These are phyloP conservation scores for Lanius collurio DNA, from an alignment of 2,113 vertebrate genomes.

Conservation along the genomic window DNA sequence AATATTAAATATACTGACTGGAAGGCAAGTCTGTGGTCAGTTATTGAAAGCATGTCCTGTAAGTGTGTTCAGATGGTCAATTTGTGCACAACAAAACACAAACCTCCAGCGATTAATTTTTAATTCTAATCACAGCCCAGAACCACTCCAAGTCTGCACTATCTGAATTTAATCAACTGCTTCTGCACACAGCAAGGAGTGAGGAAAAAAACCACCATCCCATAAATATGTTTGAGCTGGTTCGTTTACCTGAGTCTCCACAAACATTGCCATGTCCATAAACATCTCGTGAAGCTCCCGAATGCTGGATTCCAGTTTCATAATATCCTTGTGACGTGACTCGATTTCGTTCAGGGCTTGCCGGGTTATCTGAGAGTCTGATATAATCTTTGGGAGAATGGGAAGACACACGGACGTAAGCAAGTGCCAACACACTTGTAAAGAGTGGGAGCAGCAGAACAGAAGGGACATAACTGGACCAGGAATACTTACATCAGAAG, in stretches of 20 bases:
- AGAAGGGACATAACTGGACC: neutral
- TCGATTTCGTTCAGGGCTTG: constrained; percentile 95
- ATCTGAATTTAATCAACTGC: neutral
- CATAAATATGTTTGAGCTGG: accelerated
- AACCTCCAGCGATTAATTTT: neutral
- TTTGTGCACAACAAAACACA: neutral
- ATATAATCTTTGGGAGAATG: constrained; percentile 83
- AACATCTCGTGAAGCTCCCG: constrained; percentile 92
- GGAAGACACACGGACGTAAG: neutral
- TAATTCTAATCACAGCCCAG: neutral
- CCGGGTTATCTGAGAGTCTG: constrained; percentile 90
- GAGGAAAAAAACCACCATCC: neutral
- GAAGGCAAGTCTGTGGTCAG: neutral
- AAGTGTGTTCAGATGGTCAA: accelerated
- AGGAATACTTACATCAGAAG: constrained; percentile 84
- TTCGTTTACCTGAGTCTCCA: constrained; percentile 88
- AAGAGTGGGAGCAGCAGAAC: neutral
- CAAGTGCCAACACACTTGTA: accelerated
- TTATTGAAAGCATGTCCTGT: neutral
- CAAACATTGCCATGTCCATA: constrained; percentile 94
- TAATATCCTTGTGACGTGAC: constrained; percentile 93
- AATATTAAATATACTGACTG: neutral
- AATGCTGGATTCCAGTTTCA: constrained; percentile 92
- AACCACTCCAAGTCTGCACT: accelerated
- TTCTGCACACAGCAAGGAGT: neutral